These are phyloP conservation scores for Crypturellus undulatus DNA, from an alignment of 2,113 vertebrate species.

Conservation along the genomic window DNA sequence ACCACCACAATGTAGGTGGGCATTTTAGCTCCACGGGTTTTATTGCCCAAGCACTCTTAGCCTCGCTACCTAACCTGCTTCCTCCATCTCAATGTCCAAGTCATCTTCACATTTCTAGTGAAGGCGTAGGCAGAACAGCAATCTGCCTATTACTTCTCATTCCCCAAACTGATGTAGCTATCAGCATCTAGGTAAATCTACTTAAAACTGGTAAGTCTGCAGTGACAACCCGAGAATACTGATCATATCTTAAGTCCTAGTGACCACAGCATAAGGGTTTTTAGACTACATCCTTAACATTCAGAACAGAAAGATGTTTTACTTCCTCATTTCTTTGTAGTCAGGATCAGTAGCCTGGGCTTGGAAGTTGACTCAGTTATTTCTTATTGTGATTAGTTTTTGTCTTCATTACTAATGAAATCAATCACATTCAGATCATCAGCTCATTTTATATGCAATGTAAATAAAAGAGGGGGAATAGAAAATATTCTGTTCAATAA, in stretches of 20 bases:
- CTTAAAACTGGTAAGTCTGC: background rate
- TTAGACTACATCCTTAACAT: background rate
- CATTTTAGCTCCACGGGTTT: background rate
- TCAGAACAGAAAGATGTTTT: background rate
- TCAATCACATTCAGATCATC: background rate
- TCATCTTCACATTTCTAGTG: background rate
- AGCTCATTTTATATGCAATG: background rate
- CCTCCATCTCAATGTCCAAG: background rate
- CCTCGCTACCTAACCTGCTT: background rate
- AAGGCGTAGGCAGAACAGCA: background rate
- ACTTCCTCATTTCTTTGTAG: background rate
- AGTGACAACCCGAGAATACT: background rate
- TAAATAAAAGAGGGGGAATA: background rate
- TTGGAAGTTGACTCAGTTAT: background rate
- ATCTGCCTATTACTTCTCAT: background rate
- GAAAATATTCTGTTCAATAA: background rate
- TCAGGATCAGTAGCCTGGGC: background rate
- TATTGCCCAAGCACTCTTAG: background rate
- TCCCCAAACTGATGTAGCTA: background rate
- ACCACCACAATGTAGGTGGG: background rate
- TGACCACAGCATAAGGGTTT: background rate
- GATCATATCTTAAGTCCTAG: background rate
- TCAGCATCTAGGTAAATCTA: rapidly evolving
- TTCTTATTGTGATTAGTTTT: background rate
- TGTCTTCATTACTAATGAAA: background rate